Evolutionary conservation across 1,140 invertebrate genomes (phyloP).

Genomic region (Gryon sp.): DNA sequence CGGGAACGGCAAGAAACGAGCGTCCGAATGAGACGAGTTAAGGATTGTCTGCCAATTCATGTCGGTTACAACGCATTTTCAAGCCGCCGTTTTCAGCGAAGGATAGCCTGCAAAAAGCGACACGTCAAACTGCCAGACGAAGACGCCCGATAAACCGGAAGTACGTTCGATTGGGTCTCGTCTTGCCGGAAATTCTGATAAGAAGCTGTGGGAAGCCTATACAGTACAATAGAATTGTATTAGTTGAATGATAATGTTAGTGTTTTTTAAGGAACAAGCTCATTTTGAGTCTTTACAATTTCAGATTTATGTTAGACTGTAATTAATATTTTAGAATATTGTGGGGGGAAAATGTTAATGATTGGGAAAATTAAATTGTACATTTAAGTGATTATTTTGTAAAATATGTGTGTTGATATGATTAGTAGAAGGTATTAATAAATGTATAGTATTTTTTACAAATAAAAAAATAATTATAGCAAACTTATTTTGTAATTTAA

Average conservation of each 20-base stretch:
- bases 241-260: slow-evolving; percentile 6
- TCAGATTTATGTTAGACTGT: neutral
- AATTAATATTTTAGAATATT: too few species aligned
- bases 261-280: too few species aligned
- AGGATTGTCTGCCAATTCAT: slow-evolving; percentile 51
- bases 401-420: too few species aligned
- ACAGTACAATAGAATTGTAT: neutral
- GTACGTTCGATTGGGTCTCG: slow-evolving; percentile 39
- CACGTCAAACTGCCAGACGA: neutral
- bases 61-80: slow-evolving; percentile 46
- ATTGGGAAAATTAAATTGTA: too few species aligned
- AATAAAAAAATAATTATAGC: too few species aligned
- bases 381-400: too few species aligned
- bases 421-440: too few species aligned
- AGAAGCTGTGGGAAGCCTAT: slow-evolving; percentile 7
- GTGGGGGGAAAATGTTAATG: too few species aligned
- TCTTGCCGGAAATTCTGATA: slow-evolving; percentile 46
- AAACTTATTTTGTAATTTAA: too few species aligned
- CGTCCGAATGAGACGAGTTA: too few species aligned
- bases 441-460: too few species aligned
- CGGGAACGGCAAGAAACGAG: slow-evolving; percentile 46
- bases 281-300: neutral
- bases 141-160: slow-evolving; percentile 17
- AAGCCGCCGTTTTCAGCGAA: slow-evolving; percentile 29
- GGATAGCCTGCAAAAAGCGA: slow-evolving; percentile 1